A percentile compares a stretch with the other conserved stretches of the same genome.
phyloP scores from a whole-genome alignment of 2,797 vertebrate genomes.

The Bryconaethiops microstoma region DNA sequence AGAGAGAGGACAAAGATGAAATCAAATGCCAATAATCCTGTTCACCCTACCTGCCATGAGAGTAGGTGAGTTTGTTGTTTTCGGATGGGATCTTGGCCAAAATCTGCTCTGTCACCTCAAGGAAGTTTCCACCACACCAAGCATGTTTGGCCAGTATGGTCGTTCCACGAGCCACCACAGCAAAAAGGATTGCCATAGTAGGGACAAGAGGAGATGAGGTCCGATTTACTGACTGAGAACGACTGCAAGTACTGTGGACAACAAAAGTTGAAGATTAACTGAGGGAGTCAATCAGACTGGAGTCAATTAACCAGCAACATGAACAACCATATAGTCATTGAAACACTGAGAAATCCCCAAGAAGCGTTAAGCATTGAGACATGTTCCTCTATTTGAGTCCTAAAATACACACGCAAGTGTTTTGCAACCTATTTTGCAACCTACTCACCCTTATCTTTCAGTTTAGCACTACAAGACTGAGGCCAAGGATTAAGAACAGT shows the following conservation, averaged over 20 bases:
- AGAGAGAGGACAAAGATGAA: neutral
- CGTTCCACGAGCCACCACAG: constrained; percentile 94
- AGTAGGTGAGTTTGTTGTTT: constrained; percentile 98
- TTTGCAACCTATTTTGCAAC: no score
- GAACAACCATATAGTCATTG: neutral
- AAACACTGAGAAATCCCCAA: no score
- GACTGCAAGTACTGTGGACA: neutral
- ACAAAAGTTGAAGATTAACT: neutral
- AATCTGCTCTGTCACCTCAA: constrained; percentile 98
- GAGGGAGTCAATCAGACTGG: neutral
- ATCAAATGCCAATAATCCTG: neutral
- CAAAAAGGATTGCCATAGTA: constrained; percentile 95
- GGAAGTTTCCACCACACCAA: constrained; percentile 95
- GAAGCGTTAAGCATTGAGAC: no score
- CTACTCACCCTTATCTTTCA: no score
- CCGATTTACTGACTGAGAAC: constrained; percentile 7
- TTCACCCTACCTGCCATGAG: constrained; percentile 88
- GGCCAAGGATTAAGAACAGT: no score
- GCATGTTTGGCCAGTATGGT: constrained; percentile 97
- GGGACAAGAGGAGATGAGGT: constrained; percentile 20
- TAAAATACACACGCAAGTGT: no score
- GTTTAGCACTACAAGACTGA: no score
- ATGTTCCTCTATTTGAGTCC: no score
- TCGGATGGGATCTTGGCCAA: constrained; percentile 95
- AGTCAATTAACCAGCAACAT: no score